Evolutionary conservation across 2,888 invertebrate species (phyloP), one percentile per base, ranked within the genome.

Genomic region (Eupsilia transversa): DNA sequence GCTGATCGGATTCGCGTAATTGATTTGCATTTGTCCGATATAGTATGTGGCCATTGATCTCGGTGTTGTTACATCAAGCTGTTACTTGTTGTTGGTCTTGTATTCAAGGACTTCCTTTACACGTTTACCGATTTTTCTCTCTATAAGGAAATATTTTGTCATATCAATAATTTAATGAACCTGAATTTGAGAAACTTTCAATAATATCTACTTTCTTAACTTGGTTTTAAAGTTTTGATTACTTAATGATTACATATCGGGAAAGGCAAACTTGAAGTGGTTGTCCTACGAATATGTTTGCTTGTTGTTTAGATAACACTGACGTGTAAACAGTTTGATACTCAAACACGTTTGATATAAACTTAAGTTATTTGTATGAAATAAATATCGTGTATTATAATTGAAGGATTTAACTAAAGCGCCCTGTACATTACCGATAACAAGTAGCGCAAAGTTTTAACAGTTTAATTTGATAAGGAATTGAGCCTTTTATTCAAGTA

Each of bases 1-100:
- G 33, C 72, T 79, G 71, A 87, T 87, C 81, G 80, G 78, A 88
- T 87, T 89, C 87, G 80, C 83, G 72, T 83, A 87, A 93, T 89
- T 88, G 88, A 91, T 92, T 92, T 91, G 90, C 89, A 92, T 91
- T 90, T 86, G 87, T 79, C 87, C 88, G 86, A 90, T 89, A 85
- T 87, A 57, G 56, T 56, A 86, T 75, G 83, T 82, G 89, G 86
- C 85, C 88, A 90, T 84, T 87, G 90, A 89, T 92, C 91, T 82
- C 76, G 12, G 54, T 30, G 54, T 30, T 38, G 57, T 77, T 61
- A 77, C 65, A 71, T 82, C 52, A 78, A 82, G 35, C 56, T 27
- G 14, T 60, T 46, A 27, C 33, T 61, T 79, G 75, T 79, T 82
- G 64, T 79, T 71, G 46, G 0, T 77, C 56, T 70, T 56, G 33